A percentile compares a stretch with the other conserved stretches of the same genome.
Evolutionary conservation across 2,888 invertebrate species (phyloP).

Genomic region (Neria commutata): DNA sequence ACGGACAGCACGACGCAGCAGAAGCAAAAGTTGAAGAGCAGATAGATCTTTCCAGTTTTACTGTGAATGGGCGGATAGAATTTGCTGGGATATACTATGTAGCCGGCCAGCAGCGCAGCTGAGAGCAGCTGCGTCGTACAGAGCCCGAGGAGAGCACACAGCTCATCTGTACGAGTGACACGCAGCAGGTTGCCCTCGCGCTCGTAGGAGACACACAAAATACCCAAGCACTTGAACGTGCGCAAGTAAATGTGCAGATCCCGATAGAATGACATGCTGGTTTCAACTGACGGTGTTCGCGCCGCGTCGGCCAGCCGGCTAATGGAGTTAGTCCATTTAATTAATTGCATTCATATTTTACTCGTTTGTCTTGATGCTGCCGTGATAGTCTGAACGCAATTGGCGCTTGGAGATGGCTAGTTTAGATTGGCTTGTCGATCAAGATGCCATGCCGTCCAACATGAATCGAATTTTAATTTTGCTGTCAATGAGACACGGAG

Average conservation of each 20-base stretch:
- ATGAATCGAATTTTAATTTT: no score
- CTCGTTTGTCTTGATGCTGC: no score
- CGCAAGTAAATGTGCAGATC: slow-evolving; percentile 41
- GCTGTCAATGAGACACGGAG: no score
- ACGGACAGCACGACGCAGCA: slow-evolving; percentile 34
- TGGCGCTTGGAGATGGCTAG: no score
- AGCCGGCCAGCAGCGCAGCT: slow-evolving; percentile 20
- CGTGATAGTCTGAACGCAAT: no score
- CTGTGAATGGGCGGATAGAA: slow-evolving; percentile 22
- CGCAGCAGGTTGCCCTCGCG: neutral
- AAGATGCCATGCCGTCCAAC: no score
- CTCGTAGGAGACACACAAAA: slow-evolving; percentile 32
- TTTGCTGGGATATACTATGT: slow-evolving; percentile 3
- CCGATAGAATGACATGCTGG: slow-evolving; percentile 34
- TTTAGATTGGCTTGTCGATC: no score
- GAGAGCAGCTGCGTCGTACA: slow-evolving; percentile 14
- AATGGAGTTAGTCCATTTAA: no score
- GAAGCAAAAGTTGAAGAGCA: slow-evolving; percentile 24
- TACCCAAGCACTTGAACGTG: slow-evolving; percentile 40
- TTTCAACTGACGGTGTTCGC: neutral
- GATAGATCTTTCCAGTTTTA: slow-evolving; percentile 41
- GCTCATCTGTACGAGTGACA: slow-evolving; percentile 4
- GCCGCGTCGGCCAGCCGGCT: no score
- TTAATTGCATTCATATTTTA: no score
- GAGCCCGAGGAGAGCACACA: slow-evolving; percentile 21